Evolutionary conservation across 1,140 invertebrate genomes (phyloP).

Genomic region (Mactra quadrangularis): DNA sequence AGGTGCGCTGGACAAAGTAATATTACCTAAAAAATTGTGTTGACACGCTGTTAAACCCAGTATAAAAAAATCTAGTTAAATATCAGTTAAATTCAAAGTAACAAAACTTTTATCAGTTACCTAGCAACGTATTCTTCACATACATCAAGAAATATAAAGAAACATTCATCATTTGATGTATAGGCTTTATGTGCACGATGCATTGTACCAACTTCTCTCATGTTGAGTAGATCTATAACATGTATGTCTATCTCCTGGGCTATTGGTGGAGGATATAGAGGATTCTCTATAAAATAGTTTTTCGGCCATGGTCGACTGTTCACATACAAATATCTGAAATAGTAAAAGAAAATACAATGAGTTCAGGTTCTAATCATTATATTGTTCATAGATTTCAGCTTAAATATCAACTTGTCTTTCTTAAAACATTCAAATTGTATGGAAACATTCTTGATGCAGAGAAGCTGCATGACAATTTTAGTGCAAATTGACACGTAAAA

Average conservation of each 20-base stretch:
- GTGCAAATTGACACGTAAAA: too few species aligned
- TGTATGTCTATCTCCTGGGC: conserved; percentile 96
- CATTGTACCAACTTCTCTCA: conserved; percentile 92
- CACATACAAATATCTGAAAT: conserved; percentile 92
- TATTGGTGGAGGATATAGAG: conserved; percentile 92
- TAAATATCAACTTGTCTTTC: too few species aligned
- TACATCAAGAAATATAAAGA: conserved; percentile 95
- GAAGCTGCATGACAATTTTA: too few species aligned
- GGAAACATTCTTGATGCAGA: too few species aligned
- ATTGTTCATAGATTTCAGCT: too few species aligned
- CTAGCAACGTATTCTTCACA: conserved; percentile 94
- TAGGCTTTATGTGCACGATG: conserved; percentile 93
- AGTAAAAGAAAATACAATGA: conserved; percentile 4
- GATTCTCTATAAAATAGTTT: conserved; percentile 91
- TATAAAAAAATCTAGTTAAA: too few species aligned
- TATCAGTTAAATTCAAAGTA: too few species aligned
- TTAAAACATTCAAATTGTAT: too few species aligned
- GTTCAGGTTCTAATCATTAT: background rate
- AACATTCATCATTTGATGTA: conserved; percentile 94
- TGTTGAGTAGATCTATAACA: conserved; percentile 92
- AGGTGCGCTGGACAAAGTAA: too few species aligned
- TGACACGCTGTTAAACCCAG: too few species aligned
- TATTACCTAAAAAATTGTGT: too few species aligned
- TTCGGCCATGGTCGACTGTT: conserved; percentile 94
- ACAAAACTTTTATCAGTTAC: conserved; percentile 82